Conservation (phyloP, 37 sponge, comb jelly and placozoan species). For the Oopsacas minuta region DNA sequence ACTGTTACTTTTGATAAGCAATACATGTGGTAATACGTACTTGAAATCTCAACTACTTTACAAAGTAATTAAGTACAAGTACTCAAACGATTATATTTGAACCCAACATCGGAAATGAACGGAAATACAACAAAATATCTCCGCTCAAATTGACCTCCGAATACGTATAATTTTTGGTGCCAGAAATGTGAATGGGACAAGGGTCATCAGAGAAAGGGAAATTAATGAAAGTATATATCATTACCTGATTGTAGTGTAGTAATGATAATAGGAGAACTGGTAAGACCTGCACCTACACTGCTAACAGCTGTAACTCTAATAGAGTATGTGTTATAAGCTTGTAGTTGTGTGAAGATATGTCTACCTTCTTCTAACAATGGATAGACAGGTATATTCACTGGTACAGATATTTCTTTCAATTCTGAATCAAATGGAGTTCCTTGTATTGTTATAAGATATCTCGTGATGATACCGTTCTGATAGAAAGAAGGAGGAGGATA, state of each 20-base stretch:
- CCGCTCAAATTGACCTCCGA: too few species aligned
- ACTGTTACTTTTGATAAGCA: too few species aligned
- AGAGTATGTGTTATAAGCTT: neutral
- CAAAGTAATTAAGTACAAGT: too few species aligned
- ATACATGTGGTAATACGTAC: too few species aligned
- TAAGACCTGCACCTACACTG: neutral
- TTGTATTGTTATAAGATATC: neutral
- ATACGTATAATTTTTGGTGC: too few species aligned
- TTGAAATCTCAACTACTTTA: too few species aligned
- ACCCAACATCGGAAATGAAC: too few species aligned
- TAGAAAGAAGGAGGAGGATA: neutral
- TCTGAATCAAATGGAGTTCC: neutral
- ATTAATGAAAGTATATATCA: too few species aligned
- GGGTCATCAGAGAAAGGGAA: too few species aligned
- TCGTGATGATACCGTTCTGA: neutral
- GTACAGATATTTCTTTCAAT: neutral
- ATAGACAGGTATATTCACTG: neutral
- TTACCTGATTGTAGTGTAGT: neutral
- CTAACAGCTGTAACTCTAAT: neutral
- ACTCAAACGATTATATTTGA: too few species aligned
- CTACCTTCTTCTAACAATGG: neutral
- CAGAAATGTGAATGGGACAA: too few species aligned
- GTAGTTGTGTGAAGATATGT: neutral
- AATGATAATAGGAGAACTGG: neutral
- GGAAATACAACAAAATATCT: too few species aligned